Evolutionary conservation across 2,113 vertebrate species (phyloP).

Genomic region (Lycaon pictus): DNA sequence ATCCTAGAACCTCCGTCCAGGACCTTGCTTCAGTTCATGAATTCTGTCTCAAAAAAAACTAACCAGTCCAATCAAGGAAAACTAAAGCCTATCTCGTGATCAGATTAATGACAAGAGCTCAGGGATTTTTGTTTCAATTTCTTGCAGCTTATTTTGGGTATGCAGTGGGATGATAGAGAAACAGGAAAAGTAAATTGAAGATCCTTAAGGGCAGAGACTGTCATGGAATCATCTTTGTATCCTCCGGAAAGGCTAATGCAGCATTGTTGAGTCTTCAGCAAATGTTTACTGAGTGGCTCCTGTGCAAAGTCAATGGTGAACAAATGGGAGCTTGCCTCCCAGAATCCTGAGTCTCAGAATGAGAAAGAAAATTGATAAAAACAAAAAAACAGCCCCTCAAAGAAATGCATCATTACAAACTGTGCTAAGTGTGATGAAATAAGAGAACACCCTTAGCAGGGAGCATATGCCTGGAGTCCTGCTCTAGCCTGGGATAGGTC

Average conservation of each 20-base stretch:
- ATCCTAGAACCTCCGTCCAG: not conserved
- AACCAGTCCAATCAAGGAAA: slow-evolving; percentile 27
- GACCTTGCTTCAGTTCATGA: not conserved
- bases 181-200: not conserved
- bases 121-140: slow-evolving; percentile 2
- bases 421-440: not conserved
- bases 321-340: not conserved
- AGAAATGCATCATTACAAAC: not conserved
- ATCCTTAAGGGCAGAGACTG: not conserved
- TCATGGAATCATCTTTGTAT: not conserved
- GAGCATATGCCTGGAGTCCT: too few relatives aligned
- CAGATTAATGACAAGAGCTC: not conserved
- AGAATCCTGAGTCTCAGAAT: not conserved
- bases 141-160: not conserved
- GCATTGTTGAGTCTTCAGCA: not conserved
- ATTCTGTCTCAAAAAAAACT: not conserved
- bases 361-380: not conserved
- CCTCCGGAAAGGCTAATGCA: not conserved
- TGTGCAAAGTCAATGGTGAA: not conserved
- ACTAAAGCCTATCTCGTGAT: not conserved
- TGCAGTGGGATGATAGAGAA: not conserved
- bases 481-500: not conserved
- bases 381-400: not conserved
- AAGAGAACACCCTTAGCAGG: not conserved
- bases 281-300: not conserved